phyloP scores from a whole-genome alignment of 2,113 vertebrate species.

The Scalopus aquaticus region DNA sequence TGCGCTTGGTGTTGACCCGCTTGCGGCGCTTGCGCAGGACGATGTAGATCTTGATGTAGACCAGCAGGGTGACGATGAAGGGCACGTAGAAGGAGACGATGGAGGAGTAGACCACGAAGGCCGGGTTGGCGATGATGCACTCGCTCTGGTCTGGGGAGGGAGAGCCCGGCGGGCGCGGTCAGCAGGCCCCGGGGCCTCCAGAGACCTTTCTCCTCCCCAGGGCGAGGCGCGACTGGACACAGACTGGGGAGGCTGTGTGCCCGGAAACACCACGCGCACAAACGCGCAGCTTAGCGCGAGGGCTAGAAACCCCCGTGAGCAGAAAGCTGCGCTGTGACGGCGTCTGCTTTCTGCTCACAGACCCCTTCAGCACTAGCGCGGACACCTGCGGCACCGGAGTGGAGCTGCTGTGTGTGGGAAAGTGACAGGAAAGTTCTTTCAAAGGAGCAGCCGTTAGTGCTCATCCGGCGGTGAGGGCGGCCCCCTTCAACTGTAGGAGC shows the following conservation, averaged over 20 bases:
- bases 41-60: slow-evolving; percentile 91
- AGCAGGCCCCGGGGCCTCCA: not conserved
- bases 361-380: not conserved
- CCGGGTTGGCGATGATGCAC: slow-evolving; percentile 90
- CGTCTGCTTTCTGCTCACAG: not conserved
- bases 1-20: slow-evolving; percentile 89
- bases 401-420: not conserved
- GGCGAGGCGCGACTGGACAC: no score
- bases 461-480: not conserved
- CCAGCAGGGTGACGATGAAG: slow-evolving; percentile 91
- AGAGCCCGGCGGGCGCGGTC: not conserved
- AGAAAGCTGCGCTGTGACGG: not conserved
- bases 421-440: not conserved
- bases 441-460: not conserved
- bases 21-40: slow-evolving; percentile 88
- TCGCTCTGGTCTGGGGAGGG: slow-evolving; percentile 85
- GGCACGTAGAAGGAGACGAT: slow-evolving; percentile 91
- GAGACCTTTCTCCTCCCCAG: not conserved
- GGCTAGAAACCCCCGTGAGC: no score
- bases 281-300: rapidly evolving
- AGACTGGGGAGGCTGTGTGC: no score
- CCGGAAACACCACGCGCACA: no score
- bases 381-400: not conserved
- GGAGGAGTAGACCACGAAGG: slow-evolving; percentile 91
- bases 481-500: no score